Conservation (phyloP, 2,797 vertebrate species). For the Sebastes dallii region DNA sequence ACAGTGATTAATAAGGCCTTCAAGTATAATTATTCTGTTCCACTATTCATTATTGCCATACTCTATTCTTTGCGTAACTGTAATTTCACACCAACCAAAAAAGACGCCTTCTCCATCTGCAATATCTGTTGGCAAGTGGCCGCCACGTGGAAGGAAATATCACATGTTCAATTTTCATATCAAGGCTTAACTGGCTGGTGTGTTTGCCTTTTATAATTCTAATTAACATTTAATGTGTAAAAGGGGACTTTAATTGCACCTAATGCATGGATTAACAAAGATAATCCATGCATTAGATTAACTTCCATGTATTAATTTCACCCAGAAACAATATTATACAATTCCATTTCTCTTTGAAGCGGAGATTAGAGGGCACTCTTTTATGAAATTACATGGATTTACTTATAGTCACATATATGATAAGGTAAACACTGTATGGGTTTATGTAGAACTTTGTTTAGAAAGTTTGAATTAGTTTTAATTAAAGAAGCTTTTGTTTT, state of each 20-base stretch:
- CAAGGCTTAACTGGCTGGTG: neutral
- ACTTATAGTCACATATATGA: neutral
- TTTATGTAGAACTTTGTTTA: neutral
- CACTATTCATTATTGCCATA: neutral
- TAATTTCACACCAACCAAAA: neutral
- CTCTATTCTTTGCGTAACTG: neutral
- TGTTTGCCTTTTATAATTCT: slow-evolving; percentile 14
- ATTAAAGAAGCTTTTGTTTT: neutral
- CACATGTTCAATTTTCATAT: slow-evolving; percentile 27
- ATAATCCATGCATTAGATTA: slow-evolving; percentile 43
- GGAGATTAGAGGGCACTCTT: slow-evolving; percentile 17
- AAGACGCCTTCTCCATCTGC: neutral
- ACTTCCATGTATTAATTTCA: slow-evolving; percentile 25
- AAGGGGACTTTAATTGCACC: slow-evolving; percentile 30
- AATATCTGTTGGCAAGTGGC: slow-evolving; percentile 4
- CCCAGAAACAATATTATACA: slow-evolving; percentile 17
- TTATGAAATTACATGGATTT: slow-evolving; percentile 18
- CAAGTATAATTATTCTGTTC: neutral
- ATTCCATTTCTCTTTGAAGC: neutral
- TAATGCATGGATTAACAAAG: slow-evolving; percentile 48
- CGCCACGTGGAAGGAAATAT: neutral
- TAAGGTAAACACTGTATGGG: neutral
- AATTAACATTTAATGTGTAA: slow-evolving; percentile 20
- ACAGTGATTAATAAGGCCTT: slow-evolving; percentile 28
- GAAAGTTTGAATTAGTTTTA: neutral